phyloP scores from a whole-genome alignment of 2,888 invertebrate species.

The Cephus runcator region DNA sequence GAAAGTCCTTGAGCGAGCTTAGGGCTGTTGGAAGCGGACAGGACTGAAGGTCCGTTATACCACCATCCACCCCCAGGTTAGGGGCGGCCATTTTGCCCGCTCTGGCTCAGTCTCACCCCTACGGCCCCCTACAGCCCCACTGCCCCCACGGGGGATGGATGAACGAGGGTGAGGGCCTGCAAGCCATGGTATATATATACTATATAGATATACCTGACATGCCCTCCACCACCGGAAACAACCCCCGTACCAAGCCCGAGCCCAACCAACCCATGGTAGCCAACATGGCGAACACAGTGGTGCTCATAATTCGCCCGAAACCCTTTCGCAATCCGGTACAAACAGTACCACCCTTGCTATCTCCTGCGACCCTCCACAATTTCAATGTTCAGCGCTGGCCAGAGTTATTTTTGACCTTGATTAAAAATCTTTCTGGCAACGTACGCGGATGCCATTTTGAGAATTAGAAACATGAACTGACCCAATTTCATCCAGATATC shows the following conservation, averaged over 20 bases:
- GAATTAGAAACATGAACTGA: neutral
- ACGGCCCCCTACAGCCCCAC: conserved; percentile 21
- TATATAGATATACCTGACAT: conserved; percentile 57
- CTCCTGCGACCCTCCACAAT: neutral
- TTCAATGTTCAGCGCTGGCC: neutral
- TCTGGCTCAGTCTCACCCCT: conserved; percentile 43
- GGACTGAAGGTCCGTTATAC: conserved; percentile 48
- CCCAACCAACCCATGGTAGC: conserved; percentile 56
- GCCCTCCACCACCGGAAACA: conserved; percentile 60
- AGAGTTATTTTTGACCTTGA: neutral
- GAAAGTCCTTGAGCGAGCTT: conserved; percentile 30
- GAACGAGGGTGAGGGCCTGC: conserved; percentile 56
- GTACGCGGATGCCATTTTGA: neutral
- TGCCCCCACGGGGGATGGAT: conserved; percentile 35
- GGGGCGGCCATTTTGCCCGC: conserved; percentile 60
- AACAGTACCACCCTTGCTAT: neutral
- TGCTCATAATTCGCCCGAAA: conserved; percentile 41
- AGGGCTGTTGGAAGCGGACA: conserved; percentile 27
- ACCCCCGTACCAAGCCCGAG: conserved; percentile 52
- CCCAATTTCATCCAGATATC: neutral
- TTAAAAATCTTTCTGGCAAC: neutral
- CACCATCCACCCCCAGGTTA: conserved; percentile 49
- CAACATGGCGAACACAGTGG: conserved; percentile 60
- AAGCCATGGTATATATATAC: conserved; percentile 48
- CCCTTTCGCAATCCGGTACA: neutral